Base-by-base conservation (phyloP, 1,140 invertebrate species). In the Tetragonula clypearis region DNA sequence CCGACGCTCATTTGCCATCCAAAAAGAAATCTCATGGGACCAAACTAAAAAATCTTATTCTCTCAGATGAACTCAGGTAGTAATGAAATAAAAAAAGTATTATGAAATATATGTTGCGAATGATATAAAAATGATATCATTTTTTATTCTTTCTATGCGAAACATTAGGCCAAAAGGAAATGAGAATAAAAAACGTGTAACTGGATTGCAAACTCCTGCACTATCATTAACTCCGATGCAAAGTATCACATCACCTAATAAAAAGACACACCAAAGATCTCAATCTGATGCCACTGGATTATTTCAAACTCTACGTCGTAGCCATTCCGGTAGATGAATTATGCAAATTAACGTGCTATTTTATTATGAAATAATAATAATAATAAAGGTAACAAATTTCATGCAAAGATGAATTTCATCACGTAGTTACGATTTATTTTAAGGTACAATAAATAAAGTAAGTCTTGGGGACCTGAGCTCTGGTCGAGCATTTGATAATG, bases 401-500 rank as follows among this genome's bases (percentile, higher is more conserved):
- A 6, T 19, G 15, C 23, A 35, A 80, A 49, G 4, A 41, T 1
- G 26, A 71, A 58, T 72, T 80, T 81, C 12, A 49, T 11, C 30
- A 62, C 41, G 8, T 82, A 21, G 53, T 26, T 82, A 15, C 53
- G 72, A 69, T 56, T 53, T 69, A 65, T 87, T 68, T 83, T 35
- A 85, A 94, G 94, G 94, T 94, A 92, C 90, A 93, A 94, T 93
- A 92, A 95, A 93, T 90, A 96, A 96, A 93, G 95, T 97, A 86
- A 97, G 97, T 92, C 95, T 99, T 23, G 99, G 99, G 65, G 99
- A 99, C 95, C 94, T 99, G 79, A 97, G 97, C 79, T 98, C 98
- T 68, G 99, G 99, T 60, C 96, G 98, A 90, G 99, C 98, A 49
- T 99, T 99, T 95, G 98, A 99, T 94, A 99, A 98, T 94, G 98